A percentile compares a stretch with the other conserved stretches of the same genome.
Evolutionary conservation across 2,113 vertebrate species (phyloP).

Genomic region (Chamaetylas fuelleborni): DNA sequence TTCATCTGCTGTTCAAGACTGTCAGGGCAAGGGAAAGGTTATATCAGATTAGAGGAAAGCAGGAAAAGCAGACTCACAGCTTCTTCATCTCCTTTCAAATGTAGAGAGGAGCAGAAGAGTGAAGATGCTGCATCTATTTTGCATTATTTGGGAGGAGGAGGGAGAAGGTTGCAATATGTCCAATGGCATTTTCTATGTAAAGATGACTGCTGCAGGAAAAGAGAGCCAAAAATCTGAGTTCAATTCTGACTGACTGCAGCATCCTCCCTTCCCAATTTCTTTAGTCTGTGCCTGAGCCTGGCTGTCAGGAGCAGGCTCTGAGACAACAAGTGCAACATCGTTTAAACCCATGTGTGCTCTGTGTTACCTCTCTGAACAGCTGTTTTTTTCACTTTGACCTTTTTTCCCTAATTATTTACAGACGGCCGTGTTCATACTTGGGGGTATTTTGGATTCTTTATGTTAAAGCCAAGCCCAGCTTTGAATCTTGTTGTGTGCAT

Average conservation of each 20-base stretch:
- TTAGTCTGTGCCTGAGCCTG: background rate
- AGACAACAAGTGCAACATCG: accelerated
- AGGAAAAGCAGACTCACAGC: background rate
- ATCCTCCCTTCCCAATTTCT: background rate
- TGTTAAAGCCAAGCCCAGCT: background rate
- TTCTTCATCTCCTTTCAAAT: background rate
- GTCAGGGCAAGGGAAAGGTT: background rate
- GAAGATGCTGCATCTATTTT: background rate
- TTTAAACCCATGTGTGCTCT: accelerated
- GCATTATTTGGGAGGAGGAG: accelerated
- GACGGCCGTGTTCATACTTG: background rate
- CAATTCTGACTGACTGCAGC: no score
- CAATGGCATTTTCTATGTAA: background rate
- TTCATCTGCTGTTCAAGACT: background rate
- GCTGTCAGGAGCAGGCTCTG: background rate
- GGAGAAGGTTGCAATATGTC: accelerated
- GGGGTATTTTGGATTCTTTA: background rate
- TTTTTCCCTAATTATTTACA: background rate
- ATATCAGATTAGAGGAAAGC: background rate
- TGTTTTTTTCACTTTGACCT: background rate
- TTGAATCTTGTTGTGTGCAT: background rate
- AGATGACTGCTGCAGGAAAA: background rate
- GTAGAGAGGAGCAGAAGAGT: background rate
- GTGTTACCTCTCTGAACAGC: background rate
- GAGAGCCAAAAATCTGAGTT: accelerated